These are phyloP conservation scores for Aythya baeri DNA, from an alignment of 2,113 vertebrate species.

Conservation along the genomic window DNA sequence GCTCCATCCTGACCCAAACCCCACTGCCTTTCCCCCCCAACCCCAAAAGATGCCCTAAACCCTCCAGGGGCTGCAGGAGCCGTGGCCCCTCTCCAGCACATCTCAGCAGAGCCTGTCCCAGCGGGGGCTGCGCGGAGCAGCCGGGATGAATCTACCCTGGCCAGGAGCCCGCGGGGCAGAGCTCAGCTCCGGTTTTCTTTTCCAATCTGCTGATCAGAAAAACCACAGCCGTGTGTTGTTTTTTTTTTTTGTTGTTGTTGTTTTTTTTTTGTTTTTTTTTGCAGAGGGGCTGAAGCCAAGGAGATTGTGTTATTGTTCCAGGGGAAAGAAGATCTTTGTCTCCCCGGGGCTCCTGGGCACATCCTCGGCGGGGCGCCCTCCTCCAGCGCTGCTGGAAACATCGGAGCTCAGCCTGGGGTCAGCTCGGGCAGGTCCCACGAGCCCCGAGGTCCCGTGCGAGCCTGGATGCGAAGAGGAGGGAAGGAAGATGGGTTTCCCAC, in stretches of 20 bases:
- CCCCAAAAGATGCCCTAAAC: rapidly evolving
- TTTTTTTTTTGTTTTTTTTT: not conserved
- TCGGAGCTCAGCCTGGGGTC: not conserved
- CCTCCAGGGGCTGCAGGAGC: not conserved
- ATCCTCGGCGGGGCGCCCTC: not conserved
- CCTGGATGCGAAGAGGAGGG: not conserved
- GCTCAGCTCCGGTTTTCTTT: not conserved
- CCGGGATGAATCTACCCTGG: not conserved
- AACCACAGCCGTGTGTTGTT: not conserved
- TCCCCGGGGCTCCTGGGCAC: rapidly evolving
- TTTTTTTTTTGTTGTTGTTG: too few relatives aligned
- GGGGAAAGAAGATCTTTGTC: not conserved
- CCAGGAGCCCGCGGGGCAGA: not conserved
- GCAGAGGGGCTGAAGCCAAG: not conserved
- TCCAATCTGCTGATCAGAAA: not conserved
- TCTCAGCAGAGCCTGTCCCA: not conserved
- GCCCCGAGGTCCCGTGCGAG: not conserved
- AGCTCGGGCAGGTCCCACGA: not conserved
- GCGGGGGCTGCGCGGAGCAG: not conserved
- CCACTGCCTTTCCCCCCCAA: not conserved
- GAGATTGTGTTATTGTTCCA: not conserved
- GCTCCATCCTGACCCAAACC: not conserved
- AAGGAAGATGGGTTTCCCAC: not conserved
- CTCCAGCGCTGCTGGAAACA: not conserved
- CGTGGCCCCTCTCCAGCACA: not conserved